These are phyloP conservation scores for Eumeta japonica DNA, from an alignment of 1,140 invertebrate species.

Conservation along the genomic window DNA sequence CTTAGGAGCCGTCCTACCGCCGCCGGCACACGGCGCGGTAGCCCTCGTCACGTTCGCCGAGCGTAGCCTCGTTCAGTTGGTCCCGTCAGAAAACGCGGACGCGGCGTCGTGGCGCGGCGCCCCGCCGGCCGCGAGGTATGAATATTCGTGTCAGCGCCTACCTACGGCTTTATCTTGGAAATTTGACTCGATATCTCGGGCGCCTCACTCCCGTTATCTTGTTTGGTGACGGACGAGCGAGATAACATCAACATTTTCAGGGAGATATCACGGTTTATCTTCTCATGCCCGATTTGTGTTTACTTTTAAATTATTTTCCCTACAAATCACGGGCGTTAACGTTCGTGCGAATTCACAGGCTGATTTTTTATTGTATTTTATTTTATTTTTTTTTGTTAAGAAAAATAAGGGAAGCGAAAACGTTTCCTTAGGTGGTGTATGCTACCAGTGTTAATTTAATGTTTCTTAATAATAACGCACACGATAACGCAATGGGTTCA, in stretches of 20 bases:
- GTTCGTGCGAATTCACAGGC: too few species aligned
- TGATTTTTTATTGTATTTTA: background rate
- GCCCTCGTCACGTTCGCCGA: too few species aligned
- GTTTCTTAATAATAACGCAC: background rate
- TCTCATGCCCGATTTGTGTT: conserved; percentile 10
- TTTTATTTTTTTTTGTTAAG: background rate
- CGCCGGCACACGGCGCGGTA: too few species aligned
- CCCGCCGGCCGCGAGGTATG: background rate
- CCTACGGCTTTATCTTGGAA: conserved; percentile 43
- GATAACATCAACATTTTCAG: conserved; percentile 39
- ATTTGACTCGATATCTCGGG: conserved; percentile 38
- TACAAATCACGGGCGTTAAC: too few species aligned
- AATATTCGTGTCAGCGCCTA: conserved; percentile 29
- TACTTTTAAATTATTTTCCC: too few species aligned
- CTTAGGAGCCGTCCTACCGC: too few species aligned
- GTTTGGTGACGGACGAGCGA: conserved; percentile 27
- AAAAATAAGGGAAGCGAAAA: background rate
- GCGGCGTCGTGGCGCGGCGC: background rate
- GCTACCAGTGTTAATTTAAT: background rate
- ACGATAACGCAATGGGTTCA: too few species aligned
- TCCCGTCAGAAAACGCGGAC: background rate
- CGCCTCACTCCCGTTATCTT: conserved; percentile 35
- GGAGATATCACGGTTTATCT: conserved; percentile 15
- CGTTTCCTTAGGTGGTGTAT: background rate
- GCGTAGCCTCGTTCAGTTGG: too few species aligned